Evolutionary conservation across 2,888 invertebrate genomes (phyloP), one percentile per base, ranked within the genome.

Genomic region (Lithophane socia): DNA sequence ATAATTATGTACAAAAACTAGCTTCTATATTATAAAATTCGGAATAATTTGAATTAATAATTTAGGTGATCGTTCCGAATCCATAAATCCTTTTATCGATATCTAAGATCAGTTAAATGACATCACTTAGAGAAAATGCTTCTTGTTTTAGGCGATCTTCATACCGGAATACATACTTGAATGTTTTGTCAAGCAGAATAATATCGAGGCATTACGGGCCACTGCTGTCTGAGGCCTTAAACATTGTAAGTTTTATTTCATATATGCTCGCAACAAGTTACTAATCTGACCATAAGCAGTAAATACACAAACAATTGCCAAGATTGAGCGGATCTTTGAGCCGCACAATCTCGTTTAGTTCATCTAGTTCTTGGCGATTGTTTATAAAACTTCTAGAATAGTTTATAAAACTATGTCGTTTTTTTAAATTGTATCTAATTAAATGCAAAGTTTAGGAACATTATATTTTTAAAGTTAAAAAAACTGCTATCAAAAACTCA

Each of bases 51-150:
- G 75, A 83, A 86, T 86, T 60, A 78, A 80, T 80, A 83, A 78
- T 69, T 73, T 73, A 81, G 69, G 29, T 49, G 61, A 75, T 73
- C 68, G 60, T 75, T 73, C 21, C 42, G 79, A 85, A 84, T 77
- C 76, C 73, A 87, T 87, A 86, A 87, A 87, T 86, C 77, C 76
- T 82, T 75, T 86, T 86, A 87, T 87, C 87, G 76, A 87, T 82
- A 78, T 82, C 72, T 77, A 24, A 61, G 73, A 87, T 87, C 87
- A 71, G 74, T 84, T 80, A 82, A 86, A 84, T 84, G 87, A 82
- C 86, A 87, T 87, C 87, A 87, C 84, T 87, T 87, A 80, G 75
- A 82, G 77, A 86, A 84, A 84, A 85, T 73, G 84, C 75, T 85
- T 73, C 79, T 79, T 64, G 74, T 75, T 72, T 77, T 75, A 87